A percentile compares a stretch with the other conserved stretches of the same genome.
phyloP scores from a whole-genome alignment of 2,113 vertebrate species.

The Morone chrysops region DNA sequence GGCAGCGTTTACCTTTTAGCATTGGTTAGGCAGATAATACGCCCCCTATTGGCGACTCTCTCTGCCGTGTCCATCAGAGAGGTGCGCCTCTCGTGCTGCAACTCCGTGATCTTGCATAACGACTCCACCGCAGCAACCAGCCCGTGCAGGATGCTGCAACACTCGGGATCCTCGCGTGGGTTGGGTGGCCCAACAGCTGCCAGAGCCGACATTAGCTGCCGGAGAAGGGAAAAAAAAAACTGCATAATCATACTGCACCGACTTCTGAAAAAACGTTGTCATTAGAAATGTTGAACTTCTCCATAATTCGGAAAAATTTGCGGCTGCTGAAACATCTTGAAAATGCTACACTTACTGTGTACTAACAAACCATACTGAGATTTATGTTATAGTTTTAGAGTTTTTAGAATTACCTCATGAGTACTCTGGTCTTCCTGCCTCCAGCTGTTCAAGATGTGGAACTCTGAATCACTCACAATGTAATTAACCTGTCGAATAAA shows the following conservation, averaged over 20 bases:
- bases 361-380: not conserved
- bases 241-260: not conserved
- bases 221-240: not conserved
- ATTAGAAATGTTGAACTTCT: not conserved
- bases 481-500: slow-evolving; percentile 90
- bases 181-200: slow-evolving; percentile 96
- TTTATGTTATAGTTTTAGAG: not conserved
- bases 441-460: slow-evolving; percentile 97
- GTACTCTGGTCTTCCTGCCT: slow-evolving; percentile 95
- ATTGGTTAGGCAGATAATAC: slow-evolving; percentile 97
- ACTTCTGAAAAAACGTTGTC: slow-evolving; percentile 7
- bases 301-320: not conserved
- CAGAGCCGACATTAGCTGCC: slow-evolving; percentile 93
- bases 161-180: slow-evolving; percentile 94
- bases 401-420: slow-evolving; percentile 92
- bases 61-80: slow-evolving; percentile 94
- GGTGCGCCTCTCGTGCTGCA: slow-evolving; percentile 93
- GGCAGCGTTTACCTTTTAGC: slow-evolving; percentile 90
- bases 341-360: not conserved
- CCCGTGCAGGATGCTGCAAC: slow-evolving; percentile 97
- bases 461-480: slow-evolving; percentile 97
- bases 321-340: not conserved
- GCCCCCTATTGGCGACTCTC: slow-evolving; percentile 93
- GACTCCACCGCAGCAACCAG: slow-evolving; percentile 94
- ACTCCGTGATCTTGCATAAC: slow-evolving; percentile 94